A percentile compares a stretch with the other conserved stretches of the same genome.
phyloP scores from a whole-genome alignment of 2,113 vertebrate species.

The Neolamprologus longior region DNA sequence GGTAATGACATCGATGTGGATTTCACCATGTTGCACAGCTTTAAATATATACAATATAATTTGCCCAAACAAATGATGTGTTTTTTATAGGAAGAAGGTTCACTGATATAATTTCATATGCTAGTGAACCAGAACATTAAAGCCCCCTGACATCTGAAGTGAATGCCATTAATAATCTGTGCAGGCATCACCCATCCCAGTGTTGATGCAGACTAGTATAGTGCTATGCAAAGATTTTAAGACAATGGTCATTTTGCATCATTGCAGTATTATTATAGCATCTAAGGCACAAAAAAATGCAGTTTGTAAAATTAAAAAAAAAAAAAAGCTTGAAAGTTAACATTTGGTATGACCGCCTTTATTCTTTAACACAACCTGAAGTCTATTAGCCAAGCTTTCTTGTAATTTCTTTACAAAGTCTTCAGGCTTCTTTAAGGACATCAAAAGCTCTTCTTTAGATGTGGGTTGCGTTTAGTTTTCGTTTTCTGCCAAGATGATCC shows the following conservation, averaged over 20 bases:
- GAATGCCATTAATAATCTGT: background rate
- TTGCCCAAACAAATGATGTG: background rate
- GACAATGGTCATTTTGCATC: fast-evolving
- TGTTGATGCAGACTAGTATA: background rate
- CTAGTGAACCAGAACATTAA: background rate
- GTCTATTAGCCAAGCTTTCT: fast-evolving
- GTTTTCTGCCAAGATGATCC: background rate
- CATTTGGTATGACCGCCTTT: background rate
- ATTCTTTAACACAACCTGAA: background rate
- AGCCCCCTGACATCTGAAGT: background rate
- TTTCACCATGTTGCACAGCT: background rate
- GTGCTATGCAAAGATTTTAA: fast-evolving
- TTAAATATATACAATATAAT: background rate
- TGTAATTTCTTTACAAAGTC: background rate
- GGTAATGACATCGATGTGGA: background rate
- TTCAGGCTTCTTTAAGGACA: background rate
- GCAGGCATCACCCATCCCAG: background rate
- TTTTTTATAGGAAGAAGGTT: background rate
- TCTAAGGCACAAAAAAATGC: background rate
- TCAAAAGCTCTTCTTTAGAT: background rate
- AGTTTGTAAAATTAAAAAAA: background rate
- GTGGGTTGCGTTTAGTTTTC: fast-evolving
- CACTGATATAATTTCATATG: background rate
- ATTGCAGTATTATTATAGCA: background rate
- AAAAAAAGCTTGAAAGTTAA: background rate